A percentile compares a stretch with the other conserved stretches of the same genome.
Evolutionary conservation across 2,797 vertebrate genomes (phyloP).

Genomic region (Bovichtus variegatus): DNA sequence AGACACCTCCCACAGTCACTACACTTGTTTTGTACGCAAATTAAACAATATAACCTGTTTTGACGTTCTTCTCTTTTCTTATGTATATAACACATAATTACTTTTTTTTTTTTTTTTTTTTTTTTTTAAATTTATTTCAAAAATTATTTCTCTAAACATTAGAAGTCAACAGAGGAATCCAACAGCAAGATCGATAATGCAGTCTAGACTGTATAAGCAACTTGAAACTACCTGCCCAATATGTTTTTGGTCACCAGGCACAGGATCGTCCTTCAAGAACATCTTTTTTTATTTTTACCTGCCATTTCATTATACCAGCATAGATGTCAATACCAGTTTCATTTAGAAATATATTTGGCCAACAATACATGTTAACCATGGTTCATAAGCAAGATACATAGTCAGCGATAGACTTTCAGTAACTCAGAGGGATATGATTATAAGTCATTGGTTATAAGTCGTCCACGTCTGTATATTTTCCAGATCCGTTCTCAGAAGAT

Average conservation of each 20-base stretch:
- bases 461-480: neutral
- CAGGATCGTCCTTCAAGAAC: neutral
- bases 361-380: neutral
- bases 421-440: neutral
- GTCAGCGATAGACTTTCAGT: neutral
- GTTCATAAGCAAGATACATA: neutral
- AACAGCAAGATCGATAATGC: neutral
- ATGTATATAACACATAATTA: neutral
- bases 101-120: too few relatives aligned
- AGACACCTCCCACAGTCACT: conserved; percentile 63
- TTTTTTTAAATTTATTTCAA: too few relatives aligned
- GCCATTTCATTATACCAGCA: accelerated
- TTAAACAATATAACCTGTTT: conserved; percentile 57
- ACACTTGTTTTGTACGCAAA: conserved; percentile 66
- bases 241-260: neutral
- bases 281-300: neutral
- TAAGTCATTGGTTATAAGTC: neutral
- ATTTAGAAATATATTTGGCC: neutral
- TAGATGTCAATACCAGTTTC: neutral
- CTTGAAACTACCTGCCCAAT: neutral
- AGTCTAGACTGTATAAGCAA: neutral
- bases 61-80: conserved; percentile 28
- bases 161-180: neutral
- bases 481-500: neutral
- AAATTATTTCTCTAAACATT: neutral